These are phyloP conservation scores for Timema cristinae DNA, from an alignment of 2,888 invertebrate genomes.

Conservation along the genomic window DNA sequence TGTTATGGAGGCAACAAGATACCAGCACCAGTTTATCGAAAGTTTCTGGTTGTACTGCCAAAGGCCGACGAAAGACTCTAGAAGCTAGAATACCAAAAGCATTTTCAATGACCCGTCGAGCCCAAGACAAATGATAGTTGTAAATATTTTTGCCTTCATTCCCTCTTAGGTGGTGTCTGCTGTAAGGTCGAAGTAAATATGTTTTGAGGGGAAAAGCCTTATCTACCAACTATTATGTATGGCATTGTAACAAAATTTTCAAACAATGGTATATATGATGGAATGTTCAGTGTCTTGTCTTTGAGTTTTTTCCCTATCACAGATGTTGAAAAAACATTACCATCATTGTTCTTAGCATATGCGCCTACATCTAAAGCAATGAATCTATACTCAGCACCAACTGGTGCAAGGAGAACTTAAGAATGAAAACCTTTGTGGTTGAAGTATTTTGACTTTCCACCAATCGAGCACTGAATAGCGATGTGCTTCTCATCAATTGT, in stretches of 20 bases:
- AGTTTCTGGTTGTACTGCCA: constrained; percentile 4
- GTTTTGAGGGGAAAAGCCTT: constrained; percentile 14
- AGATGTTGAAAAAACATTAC: constrained; percentile 3
- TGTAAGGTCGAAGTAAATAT: constrained; percentile 11
- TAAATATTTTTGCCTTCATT: not conserved
- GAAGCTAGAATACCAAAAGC: constrained; percentile 17
- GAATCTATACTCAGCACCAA: not conserved
- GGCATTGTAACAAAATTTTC: not conserved
- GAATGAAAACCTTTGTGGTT: constrained; percentile 41
- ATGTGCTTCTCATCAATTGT: constrained; percentile 34
- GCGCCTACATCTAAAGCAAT: constrained; percentile 19
- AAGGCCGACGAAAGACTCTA: constrained; percentile 3
- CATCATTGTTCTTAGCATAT: constrained; percentile 21
- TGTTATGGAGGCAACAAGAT: constrained; percentile 20
- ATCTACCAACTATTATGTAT: constrained; percentile 16
- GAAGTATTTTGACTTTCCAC: constrained; percentile 37
- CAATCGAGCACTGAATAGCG: constrained; percentile 33
- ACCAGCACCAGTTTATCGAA: constrained; percentile 12
- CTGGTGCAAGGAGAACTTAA: constrained; percentile 33
- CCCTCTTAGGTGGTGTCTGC: not conserved
- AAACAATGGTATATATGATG: not conserved
- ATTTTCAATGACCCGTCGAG: constrained; percentile 15
- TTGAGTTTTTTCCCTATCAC: constrained; percentile 12
- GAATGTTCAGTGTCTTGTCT: constrained; percentile 17
- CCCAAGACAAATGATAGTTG: constrained; percentile 20